Evolutionary conservation across 1,140 invertebrate species (phyloP), one percentile per base, ranked within the genome.

Genomic region (Philopotamus ludificatus): DNA sequence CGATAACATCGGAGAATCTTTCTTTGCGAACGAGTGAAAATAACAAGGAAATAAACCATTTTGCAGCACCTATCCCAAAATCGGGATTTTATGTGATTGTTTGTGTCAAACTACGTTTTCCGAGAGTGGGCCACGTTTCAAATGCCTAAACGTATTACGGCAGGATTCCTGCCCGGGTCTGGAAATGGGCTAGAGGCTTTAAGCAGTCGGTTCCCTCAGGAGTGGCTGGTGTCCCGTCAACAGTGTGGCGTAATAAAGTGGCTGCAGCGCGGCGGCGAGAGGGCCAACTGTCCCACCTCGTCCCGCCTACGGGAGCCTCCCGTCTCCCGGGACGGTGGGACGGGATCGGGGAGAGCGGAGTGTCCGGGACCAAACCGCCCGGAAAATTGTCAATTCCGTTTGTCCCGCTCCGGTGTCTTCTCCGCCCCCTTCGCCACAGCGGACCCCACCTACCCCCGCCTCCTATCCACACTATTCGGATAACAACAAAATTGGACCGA

Each of bases 301-400:
- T 16, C 15, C 7, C 34, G 34, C n/a, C n/a, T n/a, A n/a, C n/a
- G 34, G 50, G n/a, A 2, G 18, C 23, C 18, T 16, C 23, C 23
- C 18, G 21, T 15, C 22, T 3, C 18, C 16, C 18, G 18, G 42
- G 49, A 62, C 1, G 25, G 21, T 25, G 12, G 53, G 10, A n/a
- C 34, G 54, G 50, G 8, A 47, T 21, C 49, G 50, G 26, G 49
- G 54, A 41, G 65, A 34, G 39, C 53, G 34, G 74, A 75, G 75
- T 78, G 74, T 77, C 78, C 79, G 76, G 78, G 75, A 81, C 77
- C 79, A 83, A 84, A 83, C 82, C 78, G 78, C 77, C 77, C 81
- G 82, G 82, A 82, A 83, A 83, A 84, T 83, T 83, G 82, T 79
- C 82, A 83, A 82, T 83, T 83, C 81, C 81, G 77, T 80, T 79